These are phyloP conservation scores for Platysteira castanea DNA, from an alignment of 2,113 vertebrate genomes.

Conservation along the genomic window DNA sequence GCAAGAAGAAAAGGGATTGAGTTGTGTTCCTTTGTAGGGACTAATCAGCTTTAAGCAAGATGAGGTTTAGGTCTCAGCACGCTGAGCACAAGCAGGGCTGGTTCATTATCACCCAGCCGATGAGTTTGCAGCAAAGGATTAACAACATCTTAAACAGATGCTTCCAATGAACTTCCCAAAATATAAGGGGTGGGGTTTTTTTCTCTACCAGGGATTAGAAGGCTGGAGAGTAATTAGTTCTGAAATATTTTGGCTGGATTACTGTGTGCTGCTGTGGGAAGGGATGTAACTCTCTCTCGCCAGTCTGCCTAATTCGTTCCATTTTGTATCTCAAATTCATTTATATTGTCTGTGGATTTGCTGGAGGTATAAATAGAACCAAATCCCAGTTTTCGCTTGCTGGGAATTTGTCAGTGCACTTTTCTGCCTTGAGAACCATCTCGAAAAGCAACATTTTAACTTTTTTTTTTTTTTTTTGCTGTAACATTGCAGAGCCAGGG, in stretches of 20 bases:
- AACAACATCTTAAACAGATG: conserved; percentile 58
- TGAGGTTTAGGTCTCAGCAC: conserved; percentile 19
- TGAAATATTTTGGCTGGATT: conserved; percentile 63
- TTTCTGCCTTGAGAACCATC: not conserved
- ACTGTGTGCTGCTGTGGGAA: not conserved
- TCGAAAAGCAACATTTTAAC: not conserved
- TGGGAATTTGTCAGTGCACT: not conserved
- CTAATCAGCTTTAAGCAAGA: conserved; percentile 42
- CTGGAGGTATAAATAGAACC: conserved; percentile 48
- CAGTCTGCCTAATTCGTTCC: not conserved
- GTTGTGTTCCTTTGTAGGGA: not conserved
- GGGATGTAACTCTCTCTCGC: conserved; percentile 2
- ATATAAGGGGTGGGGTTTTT: not conserved
- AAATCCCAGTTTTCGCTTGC: conserved; percentile 17
- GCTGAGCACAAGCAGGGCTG: not conserved
- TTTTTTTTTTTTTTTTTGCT: not conserved
- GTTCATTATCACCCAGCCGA: conserved; percentile 44
- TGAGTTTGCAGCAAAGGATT: conserved; percentile 25
- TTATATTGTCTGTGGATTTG: conserved; percentile 55
- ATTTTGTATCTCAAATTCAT: conserved; percentile 36
- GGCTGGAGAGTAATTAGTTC: conserved; percentile 46
- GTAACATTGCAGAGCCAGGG: not conserved
- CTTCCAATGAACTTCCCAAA: conserved; percentile 58
- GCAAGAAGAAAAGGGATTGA: not conserved
- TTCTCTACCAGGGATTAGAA: conserved; percentile 36